These are phyloP conservation scores for Hydraecia micacea DNA, from an alignment of 2,888 invertebrate genomes.

Conservation along the genomic window DNA sequence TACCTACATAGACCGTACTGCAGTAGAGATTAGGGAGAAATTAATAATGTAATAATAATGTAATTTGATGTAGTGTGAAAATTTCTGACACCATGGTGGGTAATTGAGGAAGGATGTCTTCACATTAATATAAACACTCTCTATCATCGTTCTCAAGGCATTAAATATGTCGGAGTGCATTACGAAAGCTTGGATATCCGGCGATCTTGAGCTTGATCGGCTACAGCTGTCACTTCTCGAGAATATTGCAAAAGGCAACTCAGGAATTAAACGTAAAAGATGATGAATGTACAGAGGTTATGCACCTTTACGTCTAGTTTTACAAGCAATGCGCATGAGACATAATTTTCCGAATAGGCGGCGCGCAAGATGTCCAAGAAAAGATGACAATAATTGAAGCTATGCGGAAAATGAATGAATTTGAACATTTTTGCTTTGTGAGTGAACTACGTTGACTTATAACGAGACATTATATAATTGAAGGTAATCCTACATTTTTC, in stretches of 20 bases:
- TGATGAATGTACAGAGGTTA: constrained; percentile 24
- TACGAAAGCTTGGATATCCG: constrained; percentile 42
- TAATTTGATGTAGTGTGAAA: not conserved
- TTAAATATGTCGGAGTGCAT: constrained; percentile 24
- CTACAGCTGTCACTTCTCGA: constrained; percentile 26
- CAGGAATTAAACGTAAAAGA: constrained; percentile 23
- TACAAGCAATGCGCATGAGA: not conserved
- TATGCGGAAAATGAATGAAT: not conserved
- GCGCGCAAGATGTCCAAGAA: not conserved
- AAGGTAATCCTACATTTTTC: not conserved
- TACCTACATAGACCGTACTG: not conserved
- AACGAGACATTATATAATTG: not conserved
- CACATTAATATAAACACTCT: constrained; percentile 15
- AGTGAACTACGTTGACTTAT: not conserved
- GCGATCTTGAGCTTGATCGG: constrained; percentile 8
- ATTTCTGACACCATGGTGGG: not conserved
- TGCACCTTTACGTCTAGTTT: constrained; percentile 5
- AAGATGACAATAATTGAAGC: not conserved
- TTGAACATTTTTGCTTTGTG: not conserved
- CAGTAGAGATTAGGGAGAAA: not conserved
- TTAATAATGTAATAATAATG: too few relatives aligned
- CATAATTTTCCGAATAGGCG: not conserved
- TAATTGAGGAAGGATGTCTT: constrained; percentile 13
- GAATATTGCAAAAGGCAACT: constrained; percentile 27
- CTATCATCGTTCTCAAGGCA: constrained; percentile 31